Base-by-base conservation (phyloP, 2,888 invertebrate genomes). In the Ashinkailepas kermadecensis region DNA sequence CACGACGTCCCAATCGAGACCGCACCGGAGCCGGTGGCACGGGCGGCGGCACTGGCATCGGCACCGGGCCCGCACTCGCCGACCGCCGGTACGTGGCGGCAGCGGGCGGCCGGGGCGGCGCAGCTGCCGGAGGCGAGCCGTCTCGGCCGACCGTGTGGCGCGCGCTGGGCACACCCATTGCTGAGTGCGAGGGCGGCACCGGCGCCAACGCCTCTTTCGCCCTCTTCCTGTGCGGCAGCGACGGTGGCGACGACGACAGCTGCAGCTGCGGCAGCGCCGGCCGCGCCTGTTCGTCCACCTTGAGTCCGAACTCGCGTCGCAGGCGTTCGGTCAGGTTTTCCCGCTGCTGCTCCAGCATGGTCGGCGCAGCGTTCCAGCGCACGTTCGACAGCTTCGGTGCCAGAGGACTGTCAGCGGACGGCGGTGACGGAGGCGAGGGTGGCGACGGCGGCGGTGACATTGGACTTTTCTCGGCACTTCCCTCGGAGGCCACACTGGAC, bases 281-380 rank as follows among this genome's bases (percentile, higher is more conserved):
- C 9, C 59, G 79, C 25, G 23, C n/a, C 59, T 79, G 79, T 13
- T 86, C 86, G 39, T 85, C 85, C 70, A 87, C 86, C 80, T 92
- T 91, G 81, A 93, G 89, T 62, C 94, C 94, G 88, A 95, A 94
- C 87, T 94, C 94, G 84, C 93, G 91, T 85, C 93, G 91, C 84
- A 96, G 89, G 85, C 97, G 90, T 86, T 95, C 93, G 85, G 94
- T 94, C 82, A 96, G 91, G 88, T 93, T 95, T 88, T 96, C 96
- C 84, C 96, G 91, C 86, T 95, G 94, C 81, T 93, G 91, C 88
- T 96, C 95, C 80, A 94, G 74, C 21, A 83, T 90, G 23, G 95
- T 95, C 67, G 95, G 94, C 84, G 94, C 94, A 6, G 94, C 93
- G 89, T 92, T 93, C 88, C 93, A 93, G 80, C 83, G 83, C 57